phyloP scores from a whole-genome alignment of 1,140 invertebrate genomes.

The Halesus radiatus region DNA sequence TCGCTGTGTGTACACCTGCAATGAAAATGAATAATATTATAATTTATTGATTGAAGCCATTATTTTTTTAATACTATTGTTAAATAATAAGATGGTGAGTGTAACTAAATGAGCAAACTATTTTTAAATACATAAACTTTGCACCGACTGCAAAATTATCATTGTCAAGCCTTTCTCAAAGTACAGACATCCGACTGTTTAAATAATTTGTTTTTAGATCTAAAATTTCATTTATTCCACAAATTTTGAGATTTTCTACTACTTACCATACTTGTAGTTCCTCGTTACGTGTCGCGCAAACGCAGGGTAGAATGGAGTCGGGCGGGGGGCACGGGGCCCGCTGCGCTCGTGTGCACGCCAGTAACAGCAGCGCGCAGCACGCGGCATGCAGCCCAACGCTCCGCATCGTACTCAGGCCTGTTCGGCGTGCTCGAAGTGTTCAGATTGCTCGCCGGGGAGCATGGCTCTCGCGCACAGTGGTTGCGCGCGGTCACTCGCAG shows the following conservation, averaged over 20 bases:
- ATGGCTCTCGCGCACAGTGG: neutral
- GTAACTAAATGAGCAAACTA: too few species aligned
- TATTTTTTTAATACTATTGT: too few species aligned
- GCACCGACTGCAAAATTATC: too few species aligned
- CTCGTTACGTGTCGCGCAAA: slow-evolving; percentile 62
- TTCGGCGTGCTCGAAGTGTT: neutral
- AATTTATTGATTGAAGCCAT: too few species aligned
- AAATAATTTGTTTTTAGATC: too few species aligned
- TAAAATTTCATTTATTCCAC: too few species aligned
- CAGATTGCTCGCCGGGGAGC: neutral
- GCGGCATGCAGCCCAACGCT: neutral
- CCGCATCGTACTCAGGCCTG: slow-evolving; percentile 21
- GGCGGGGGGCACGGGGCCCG: slow-evolving; percentile 65
- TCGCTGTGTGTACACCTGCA: slow-evolving; percentile 90
- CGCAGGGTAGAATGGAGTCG: slow-evolving; percentile 68
- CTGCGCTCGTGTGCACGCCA: slow-evolving; percentile 40
- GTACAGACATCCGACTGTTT: too few species aligned
- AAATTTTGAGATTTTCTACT: too few species aligned
- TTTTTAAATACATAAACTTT: too few species aligned
- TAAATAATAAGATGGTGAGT: too few species aligned
- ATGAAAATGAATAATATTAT: slow-evolving; percentile 37
- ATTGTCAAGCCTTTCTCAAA: too few species aligned
- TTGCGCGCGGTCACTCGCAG: neutral
- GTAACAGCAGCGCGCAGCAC: slow-evolving; percentile 28
- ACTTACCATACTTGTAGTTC: slow-evolving; percentile 69